Percentiles rank a stretch among this genome's conserved stretches.
Evolutionary conservation across 1,140 invertebrate species (phyloP).

Genomic region (Orussus abietinus): DNA sequence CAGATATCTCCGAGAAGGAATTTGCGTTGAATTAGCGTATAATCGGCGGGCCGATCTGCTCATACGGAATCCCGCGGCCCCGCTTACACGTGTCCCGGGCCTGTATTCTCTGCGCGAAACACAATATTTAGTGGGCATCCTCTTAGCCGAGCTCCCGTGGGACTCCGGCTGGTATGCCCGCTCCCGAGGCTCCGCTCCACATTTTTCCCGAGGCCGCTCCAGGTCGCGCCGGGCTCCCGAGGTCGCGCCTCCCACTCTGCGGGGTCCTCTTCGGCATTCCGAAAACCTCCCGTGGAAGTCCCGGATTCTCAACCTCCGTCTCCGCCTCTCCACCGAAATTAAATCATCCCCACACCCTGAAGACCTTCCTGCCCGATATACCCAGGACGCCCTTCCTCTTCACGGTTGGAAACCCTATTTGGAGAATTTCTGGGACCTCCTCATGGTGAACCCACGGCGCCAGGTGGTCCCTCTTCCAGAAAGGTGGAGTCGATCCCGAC

Average conservation of each 20-base stretch:
- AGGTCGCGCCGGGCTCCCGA: conserved; percentile 17
- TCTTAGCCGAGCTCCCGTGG: conserved; percentile 24
- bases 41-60: conserved; percentile 47
- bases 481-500: too few species aligned
- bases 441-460: too few species aligned
- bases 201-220: conserved; percentile 17
- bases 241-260: conserved; percentile 12
- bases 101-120: conserved; percentile 48
- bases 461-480: too few species aligned
- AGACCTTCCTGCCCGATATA: too few species aligned
- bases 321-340: too few species aligned
- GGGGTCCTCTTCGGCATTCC: too few species aligned
- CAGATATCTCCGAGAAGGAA: conserved; percentile 49
- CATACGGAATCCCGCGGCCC: conserved; percentile 48
- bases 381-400: too few species aligned
- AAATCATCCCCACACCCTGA: too few species aligned
- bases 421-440: too few species aligned
- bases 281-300: too few species aligned
- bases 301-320: too few species aligned
- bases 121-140: conserved; percentile 45
- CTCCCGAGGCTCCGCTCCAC: conserved; percentile 10
- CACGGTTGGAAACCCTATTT: too few species aligned
- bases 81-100: conserved; percentile 49
- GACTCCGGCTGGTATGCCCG: conserved; percentile 25
- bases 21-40: conserved; percentile 54